Evolutionary conservation across 1,140 invertebrate genomes (phyloP).

Genomic region (Drosophila santomea): DNA sequence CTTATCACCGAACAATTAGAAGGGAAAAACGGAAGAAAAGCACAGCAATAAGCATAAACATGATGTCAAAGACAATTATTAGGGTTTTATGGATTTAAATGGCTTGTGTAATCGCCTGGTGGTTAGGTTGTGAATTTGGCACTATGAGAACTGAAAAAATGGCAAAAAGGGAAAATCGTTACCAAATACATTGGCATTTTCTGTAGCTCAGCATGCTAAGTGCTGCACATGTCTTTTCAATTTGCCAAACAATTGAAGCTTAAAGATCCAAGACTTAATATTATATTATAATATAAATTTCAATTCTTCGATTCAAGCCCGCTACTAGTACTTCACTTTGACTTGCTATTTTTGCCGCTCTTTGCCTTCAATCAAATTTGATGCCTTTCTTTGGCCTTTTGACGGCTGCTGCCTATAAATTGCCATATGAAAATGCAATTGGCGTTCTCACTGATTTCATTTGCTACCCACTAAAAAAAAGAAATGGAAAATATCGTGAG

Average conservation of each 20-base stretch:
- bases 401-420: conserved; percentile 45
- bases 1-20: conserved; percentile 72
- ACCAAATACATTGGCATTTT: neutral
- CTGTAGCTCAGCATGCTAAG: too few species aligned
- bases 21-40: conserved; percentile 37
- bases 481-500: conserved; percentile 9
- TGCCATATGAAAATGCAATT: conserved; percentile 76
- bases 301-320: neutral
- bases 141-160: neutral
- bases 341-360: neutral
- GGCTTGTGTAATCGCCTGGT: conserved; percentile 5
- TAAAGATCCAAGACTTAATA: neutral
- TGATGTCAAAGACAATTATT: conserved; percentile 78
- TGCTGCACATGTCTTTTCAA: too few species aligned
- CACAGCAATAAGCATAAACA: conserved; percentile 75
- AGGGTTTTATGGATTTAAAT: conserved; percentile 62
- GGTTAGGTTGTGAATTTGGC: neutral
- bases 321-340: neutral
- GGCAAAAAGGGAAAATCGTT: neutral
- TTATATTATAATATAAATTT: neutral
- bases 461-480: neutral
- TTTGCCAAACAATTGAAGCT: neutral
- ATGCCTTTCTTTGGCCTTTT: conserved; percentile 26
- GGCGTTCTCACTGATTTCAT: conserved; percentile 61
- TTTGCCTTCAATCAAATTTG: conserved; percentile 19